Evolutionary conservation across 1,140 invertebrate species (phyloP), one percentile per base, ranked within the genome.

Genomic region (Drosophila seguyi): DNA sequence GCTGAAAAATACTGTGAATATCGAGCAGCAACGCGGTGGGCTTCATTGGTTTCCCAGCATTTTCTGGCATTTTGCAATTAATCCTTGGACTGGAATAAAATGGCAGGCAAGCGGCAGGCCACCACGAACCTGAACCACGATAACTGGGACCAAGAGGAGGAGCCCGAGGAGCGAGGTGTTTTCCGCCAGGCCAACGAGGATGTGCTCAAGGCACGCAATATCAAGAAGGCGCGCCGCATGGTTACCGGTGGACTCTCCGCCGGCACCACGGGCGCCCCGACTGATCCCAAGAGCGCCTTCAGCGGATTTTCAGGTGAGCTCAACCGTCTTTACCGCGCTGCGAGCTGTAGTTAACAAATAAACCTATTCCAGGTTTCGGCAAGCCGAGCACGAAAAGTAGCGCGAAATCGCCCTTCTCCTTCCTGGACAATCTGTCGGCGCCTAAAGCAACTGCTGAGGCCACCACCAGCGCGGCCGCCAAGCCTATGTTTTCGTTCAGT

Each of bases 91-190:
- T 25, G 47, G 6, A 45, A 20, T 65, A 69, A 61, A 63, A 97
- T 97, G 97, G 94, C 96, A 76, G 90, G 90, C 38, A 99, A 99
- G 93, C 94, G 98, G 73, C 92, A 92, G 76, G 97, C 98, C 42
- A 94, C 94, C 14, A 95, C 93, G 38, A 96, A 98, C 62, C 93
- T 99, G 62, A 98, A 96, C 92, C 96, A 97, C 86, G 96, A 97
- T n/a, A 98, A 98, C 93, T 98, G 97, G 97, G 95, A 98, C 90
- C 93, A 96, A 29, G 97, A 97, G 75, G 96, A 98, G n/a, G 94
- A 95, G 79, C 94, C 95, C 39, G 97, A 98, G 93, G 96, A 97
- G 76, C 94, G 95, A 67, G 97, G 96, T 22, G 94, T 92, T 56
- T 98, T 97, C 92, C 93, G 94, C 79, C 94, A 94, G 81, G 97